Conservation (phyloP, 2,797 vertebrate species). For the Tapirus indicus region DNA sequence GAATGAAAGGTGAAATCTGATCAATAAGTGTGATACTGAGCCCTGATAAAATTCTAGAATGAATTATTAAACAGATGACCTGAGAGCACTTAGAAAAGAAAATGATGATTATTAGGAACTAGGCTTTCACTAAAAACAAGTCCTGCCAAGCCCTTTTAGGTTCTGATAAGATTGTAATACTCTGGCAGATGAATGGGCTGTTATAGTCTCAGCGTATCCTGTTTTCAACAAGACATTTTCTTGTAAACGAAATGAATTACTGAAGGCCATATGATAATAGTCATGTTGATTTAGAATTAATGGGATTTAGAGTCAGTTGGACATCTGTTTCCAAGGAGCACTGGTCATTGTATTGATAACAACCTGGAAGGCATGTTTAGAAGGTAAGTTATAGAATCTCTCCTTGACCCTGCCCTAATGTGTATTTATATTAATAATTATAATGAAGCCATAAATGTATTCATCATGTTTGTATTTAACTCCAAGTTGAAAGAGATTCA, state of each 20-base stretch:
- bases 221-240: slow-evolving; percentile 42
- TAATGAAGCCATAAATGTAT: neutral
- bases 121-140: neutral
- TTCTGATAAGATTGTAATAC: slow-evolving; percentile 27
- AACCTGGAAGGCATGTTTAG: neutral
- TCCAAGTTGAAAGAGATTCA: neutral
- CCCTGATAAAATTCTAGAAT: slow-evolving; percentile 46
- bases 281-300: slow-evolving; percentile 35
- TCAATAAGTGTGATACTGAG: neutral
- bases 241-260: slow-evolving; percentile 41
- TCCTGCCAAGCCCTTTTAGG: neutral
- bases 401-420: neutral
- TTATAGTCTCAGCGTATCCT: neutral
- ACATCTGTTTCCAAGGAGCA: neutral
- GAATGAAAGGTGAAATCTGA: neutral
- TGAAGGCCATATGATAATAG: neutral
- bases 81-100: neutral
- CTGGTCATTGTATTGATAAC: neutral
- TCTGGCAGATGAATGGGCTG: neutral
- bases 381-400: slow-evolving; percentile 24
- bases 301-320: slow-evolving; percentile 34
- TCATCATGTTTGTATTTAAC: neutral
- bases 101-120: neutral
- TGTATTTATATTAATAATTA: neutral
- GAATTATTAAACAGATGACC: slow-evolving; percentile 38